Percentiles rank a stretch among this genome's conserved stretches.
phyloP scores from a whole-genome alignment of 2,797 vertebrate species.

The Poecilia wingei region DNA sequence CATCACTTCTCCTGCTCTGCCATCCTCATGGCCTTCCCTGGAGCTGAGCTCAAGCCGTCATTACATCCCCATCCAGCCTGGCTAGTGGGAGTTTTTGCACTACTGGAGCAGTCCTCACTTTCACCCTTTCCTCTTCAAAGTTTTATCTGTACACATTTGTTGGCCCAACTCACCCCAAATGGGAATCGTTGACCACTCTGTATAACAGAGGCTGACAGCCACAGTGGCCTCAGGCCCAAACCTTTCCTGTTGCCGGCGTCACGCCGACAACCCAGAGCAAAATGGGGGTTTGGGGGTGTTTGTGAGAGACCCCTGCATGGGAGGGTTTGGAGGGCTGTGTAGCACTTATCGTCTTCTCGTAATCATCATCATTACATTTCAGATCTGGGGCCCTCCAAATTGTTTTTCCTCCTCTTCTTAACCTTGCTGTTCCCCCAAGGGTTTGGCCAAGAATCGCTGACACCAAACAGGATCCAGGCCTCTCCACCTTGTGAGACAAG shows the following conservation, averaged over 20 bases:
- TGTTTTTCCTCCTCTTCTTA: constrained; percentile 10
- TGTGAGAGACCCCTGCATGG: constrained; percentile 18
- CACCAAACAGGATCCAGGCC: constrained; percentile 64
- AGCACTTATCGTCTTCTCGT: constrained; percentile 37
- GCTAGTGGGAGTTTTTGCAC: constrained; percentile 78
- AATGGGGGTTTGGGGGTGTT: not conserved
- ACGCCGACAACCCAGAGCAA: constrained; percentile 37
- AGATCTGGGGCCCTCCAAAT: constrained; percentile 16
- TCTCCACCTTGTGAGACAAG: constrained; percentile 78
- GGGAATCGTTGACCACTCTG: constrained; percentile 60
- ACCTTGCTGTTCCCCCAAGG: constrained; percentile 6
- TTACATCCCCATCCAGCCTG: constrained; percentile 46
- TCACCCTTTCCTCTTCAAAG: constrained; percentile 16
- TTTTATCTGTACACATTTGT: constrained; percentile 15
- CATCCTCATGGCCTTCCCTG: constrained; percentile 14
- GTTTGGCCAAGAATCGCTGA: constrained; percentile 45
- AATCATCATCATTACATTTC: constrained; percentile 33
- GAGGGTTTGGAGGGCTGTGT: constrained; percentile 6
- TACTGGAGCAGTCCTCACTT: constrained; percentile 59
- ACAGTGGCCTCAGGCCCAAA: constrained; percentile 62
- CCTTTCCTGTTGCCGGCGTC: constrained; percentile 73
- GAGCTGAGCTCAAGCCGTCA: constrained; percentile 56
- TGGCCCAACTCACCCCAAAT: not conserved
- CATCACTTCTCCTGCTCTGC: constrained; percentile 4
- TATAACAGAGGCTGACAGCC: constrained; percentile 68